These are phyloP conservation scores for Cherax destructor DNA, from an alignment of 1,140 invertebrate genomes.

Conservation along the genomic window DNA sequence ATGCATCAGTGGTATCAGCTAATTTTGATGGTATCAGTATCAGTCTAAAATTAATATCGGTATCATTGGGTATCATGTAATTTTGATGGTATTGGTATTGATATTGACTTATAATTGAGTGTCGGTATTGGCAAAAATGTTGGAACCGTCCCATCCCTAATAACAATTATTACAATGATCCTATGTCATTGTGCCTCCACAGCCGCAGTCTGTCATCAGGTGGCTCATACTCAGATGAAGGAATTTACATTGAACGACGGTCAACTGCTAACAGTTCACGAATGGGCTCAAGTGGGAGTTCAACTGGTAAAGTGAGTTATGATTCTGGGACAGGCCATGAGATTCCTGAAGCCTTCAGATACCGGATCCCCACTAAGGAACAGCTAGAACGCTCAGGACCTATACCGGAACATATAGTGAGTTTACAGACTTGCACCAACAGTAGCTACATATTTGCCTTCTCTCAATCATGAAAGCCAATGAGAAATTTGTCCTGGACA, in stretches of 20 bases:
- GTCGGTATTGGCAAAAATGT: too few species aligned
- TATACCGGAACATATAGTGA: conserved; percentile 69
- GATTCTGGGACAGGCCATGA: conserved; percentile 55
- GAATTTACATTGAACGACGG: conserved; percentile 67
- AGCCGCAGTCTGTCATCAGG: conserved; percentile 60
- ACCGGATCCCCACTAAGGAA: conserved; percentile 62
- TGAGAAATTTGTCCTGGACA: background rate
- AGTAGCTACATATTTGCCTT: background rate
- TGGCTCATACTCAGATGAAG: conserved; percentile 64
- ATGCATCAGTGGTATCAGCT: too few species aligned
- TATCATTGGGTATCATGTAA: too few species aligned
- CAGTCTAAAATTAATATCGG: too few species aligned
- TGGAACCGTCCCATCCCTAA: too few species aligned
- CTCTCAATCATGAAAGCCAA: background rate
- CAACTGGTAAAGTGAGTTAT: conserved; percentile 24
- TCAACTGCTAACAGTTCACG: conserved; percentile 43
- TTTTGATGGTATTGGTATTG: too few species aligned
- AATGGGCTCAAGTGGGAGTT: conserved; percentile 31
- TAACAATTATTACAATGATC: too few species aligned
- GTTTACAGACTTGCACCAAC: background rate
- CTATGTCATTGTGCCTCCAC: background rate
- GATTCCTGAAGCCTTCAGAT: conserved; percentile 63
- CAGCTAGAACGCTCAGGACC: conserved; percentile 65
- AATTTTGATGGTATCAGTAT: too few species aligned
- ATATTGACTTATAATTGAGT: too few species aligned